Conservation (phyloP, 2,113 vertebrate genomes). For the Chaetura pelagica region DNA sequence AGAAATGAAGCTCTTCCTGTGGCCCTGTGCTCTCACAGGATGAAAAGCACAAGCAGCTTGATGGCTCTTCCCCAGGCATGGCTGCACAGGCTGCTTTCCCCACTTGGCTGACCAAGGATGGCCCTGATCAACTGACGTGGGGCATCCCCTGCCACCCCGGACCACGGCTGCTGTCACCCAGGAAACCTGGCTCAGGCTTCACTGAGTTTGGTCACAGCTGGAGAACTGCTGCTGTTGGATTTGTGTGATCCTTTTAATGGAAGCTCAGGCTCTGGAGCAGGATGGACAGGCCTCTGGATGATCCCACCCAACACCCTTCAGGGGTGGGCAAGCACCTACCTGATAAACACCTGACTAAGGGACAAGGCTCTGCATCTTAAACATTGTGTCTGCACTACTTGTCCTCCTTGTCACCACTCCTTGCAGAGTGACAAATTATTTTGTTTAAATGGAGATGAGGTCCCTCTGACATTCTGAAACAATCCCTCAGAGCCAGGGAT, state of each 20-base stretch:
- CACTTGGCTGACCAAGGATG: fast-evolving
- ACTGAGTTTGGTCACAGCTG: not conserved
- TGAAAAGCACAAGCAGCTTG: fast-evolving
- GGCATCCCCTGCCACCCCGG: not conserved
- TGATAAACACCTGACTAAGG: not conserved
- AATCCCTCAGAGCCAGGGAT: not conserved
- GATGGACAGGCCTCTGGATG: not conserved
- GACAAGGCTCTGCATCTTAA: not conserved
- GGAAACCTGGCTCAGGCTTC: not conserved
- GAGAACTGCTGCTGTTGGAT: not conserved
- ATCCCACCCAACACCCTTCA: not conserved
- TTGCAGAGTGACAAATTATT: not conserved
- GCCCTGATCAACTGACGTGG: too few species aligned
- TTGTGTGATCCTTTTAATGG: not conserved
- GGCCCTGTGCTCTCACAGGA: not conserved
- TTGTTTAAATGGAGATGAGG: not conserved
- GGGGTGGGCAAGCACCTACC: not conserved
- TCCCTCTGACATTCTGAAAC: not conserved
- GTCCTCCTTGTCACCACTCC: not conserved
- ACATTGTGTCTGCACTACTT: not conserved
- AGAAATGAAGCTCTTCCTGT: not conserved
- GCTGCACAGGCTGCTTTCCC: fast-evolving
- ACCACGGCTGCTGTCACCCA: fast-evolving
- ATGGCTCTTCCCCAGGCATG: fast-evolving
- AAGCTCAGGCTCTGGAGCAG: not conserved